Percentiles rank a stretch among this genome's conserved stretches.
Conservation (phyloP, 1,140 invertebrate genomes). For the Drosophila kohkoa region DNA sequence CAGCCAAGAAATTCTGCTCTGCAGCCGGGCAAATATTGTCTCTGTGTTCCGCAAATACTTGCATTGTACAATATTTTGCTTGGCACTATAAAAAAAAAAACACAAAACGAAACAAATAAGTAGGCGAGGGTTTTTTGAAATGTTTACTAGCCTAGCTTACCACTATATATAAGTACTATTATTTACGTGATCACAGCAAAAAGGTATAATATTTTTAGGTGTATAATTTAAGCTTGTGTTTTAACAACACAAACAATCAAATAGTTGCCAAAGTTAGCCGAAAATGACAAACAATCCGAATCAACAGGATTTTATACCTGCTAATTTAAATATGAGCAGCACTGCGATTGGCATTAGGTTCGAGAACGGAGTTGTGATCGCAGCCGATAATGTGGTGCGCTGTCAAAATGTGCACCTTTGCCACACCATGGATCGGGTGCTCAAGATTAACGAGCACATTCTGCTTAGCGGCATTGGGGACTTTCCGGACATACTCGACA, state of each 20-base stretch:
- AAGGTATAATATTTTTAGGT: too few species aligned
- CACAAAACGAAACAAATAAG: not conserved
- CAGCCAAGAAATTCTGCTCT: constrained; percentile 69
- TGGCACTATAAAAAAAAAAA: constrained; percentile 14
- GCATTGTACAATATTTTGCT: constrained; percentile 36
- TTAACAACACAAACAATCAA: too few species aligned
- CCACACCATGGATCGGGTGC: constrained; percentile 91
- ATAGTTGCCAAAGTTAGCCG: too few species aligned
- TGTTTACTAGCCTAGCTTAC: not conserved
- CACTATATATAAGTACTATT: too few species aligned
- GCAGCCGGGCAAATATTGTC: constrained; percentile 66
- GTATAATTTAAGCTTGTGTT: too few species aligned
- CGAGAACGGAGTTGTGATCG: constrained; percentile 95
- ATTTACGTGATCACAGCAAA: too few species aligned
- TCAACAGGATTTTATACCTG: too few species aligned
- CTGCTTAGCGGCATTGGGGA: constrained; percentile 93
- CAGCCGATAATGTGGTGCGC: constrained; percentile 95
- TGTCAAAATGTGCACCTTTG: constrained; percentile 96
- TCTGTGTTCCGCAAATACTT: constrained; percentile 33
- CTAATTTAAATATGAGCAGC: not conserved
- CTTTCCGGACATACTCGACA: constrained; percentile 97
- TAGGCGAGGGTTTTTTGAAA: constrained; percentile 1
- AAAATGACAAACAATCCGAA: not conserved
- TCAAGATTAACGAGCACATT: constrained; percentile 92
- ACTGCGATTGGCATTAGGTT: constrained; percentile 95